These are phyloP conservation scores for Gobio gobio DNA, from an alignment of 2,113 vertebrate genomes.

Conservation along the genomic window DNA sequence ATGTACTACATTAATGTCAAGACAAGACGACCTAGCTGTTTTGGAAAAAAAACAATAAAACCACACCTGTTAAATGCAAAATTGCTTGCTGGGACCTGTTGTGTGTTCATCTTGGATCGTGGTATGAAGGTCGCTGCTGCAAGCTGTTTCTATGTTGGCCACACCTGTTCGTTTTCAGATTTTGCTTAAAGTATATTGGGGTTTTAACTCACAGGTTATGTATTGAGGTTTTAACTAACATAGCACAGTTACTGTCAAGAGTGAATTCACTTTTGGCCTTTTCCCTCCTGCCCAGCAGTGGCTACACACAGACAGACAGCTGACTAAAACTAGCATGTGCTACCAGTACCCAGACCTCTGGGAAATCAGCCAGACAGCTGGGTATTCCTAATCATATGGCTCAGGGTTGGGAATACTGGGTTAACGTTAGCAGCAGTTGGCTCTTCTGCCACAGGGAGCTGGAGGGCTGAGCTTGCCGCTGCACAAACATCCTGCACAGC, in stretches of 20 bases:
- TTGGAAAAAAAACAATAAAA: too few relatives aligned
- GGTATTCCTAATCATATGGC: conserved; percentile 1
- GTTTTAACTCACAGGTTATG: not conserved
- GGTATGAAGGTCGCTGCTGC: not conserved
- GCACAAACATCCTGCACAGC: conserved; percentile 72
- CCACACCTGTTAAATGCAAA: too few relatives aligned
- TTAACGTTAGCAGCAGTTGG: not conserved
- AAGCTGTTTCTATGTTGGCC: not conserved
- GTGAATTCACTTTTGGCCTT: conserved; percentile 21
- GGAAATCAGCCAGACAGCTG: conserved; percentile 1
- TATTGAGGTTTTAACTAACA: conserved; percentile 25
- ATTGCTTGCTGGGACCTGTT: not conserved
- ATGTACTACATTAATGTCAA: too few relatives aligned
- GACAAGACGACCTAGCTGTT: too few relatives aligned
- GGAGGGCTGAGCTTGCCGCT: conserved; percentile 59
- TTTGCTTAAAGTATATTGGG: not conserved
- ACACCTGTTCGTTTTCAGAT: not conserved
- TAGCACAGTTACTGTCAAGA: conserved; percentile 31
- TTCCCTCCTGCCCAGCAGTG: not conserved
- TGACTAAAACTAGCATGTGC: conserved; percentile 68
- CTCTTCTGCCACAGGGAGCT: conserved; percentile 36
- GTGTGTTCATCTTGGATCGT: not conserved
- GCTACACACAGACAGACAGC: not conserved
- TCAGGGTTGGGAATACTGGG: not conserved
- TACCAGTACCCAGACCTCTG: conserved; percentile 48